Evolutionary conservation across 2,113 vertebrate genomes (phyloP).

Genomic region (Lucifuga dentata): DNA sequence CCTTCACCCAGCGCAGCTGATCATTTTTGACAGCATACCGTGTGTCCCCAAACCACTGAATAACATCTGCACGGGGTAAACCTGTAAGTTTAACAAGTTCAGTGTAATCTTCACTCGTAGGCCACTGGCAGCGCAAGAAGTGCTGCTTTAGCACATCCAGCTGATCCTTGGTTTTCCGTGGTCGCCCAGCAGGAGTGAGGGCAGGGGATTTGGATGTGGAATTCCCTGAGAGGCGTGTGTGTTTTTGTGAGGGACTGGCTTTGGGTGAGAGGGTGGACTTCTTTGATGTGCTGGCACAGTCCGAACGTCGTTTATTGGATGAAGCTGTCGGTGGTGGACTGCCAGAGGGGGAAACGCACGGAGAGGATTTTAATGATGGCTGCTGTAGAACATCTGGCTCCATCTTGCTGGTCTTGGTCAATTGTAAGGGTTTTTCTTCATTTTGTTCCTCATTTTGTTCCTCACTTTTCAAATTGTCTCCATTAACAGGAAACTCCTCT

Average conservation of each 20-base stretch:
- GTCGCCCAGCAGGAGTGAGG: slow-evolving; percentile 83
- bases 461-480: slow-evolving; percentile 68
- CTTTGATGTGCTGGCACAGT: slow-evolving; percentile 66
- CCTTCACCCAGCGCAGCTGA: slow-evolving; percentile 89
- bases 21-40: slow-evolving; percentile 93
- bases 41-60: slow-evolving; percentile 95
- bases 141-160: slow-evolving; percentile 89
- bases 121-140: slow-evolving; percentile 91
- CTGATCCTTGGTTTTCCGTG: slow-evolving; percentile 92
- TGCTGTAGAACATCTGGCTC: slow-evolving; percentile 64
- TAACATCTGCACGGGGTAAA: slow-evolving; percentile 89
- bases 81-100: slow-evolving; percentile 87
- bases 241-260: slow-evolving; percentile 57
- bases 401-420: slow-evolving; percentile 64
- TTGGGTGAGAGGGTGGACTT: slow-evolving; percentile 72
- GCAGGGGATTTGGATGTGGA: slow-evolving; percentile 73
- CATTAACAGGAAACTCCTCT: slow-evolving; percentile 71
- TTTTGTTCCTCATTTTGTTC: slow-evolving; percentile 68
- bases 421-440: slow-evolving; percentile 74
- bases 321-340: slow-evolving; percentile 65
- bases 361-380: slow-evolving; percentile 52
- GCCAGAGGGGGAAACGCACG: slow-evolving; percentile 65
- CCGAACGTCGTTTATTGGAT: slow-evolving; percentile 70
- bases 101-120: slow-evolving; percentile 88
- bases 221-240: slow-evolving; percentile 56